Base-by-base conservation (phyloP, 2,888 invertebrate genomes). In the Alentia gelatinosa region DNA sequence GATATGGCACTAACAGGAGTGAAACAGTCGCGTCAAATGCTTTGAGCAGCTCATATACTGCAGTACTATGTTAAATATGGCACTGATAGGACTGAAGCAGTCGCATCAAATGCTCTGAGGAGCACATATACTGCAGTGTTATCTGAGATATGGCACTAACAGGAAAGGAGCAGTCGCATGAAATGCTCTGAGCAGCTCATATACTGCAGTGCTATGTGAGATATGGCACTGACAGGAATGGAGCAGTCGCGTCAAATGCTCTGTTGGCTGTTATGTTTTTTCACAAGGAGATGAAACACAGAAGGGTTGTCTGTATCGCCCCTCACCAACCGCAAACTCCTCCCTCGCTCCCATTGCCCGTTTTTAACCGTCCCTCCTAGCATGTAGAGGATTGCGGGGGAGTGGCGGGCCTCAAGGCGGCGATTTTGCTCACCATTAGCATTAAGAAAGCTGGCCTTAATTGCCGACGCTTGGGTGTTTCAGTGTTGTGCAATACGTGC, bases 401-500 rank as follows among this genome's bases (percentile, higher is more conserved):
- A 12, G 47, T 47, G 33, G 26, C 12, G 30, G 26, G 26, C 12
- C 33, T 1, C 26, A 33, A 26, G 26, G 30, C 12, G 26, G 74
- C 50, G 30, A 15, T 86, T 86, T 83, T 35, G 39, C 33, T 39
- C 19, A 39, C 83, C 83, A 39, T 83, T 83, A 83, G 83, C 83
- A 39, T 83, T 83, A 83, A 83, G 86, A 86, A 86, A 86, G 19
- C n/a, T 40, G 40, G 42, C 5, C 1, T 86, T 86, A 86, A 86
- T 86, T 86, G 86, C 40, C 47, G 86, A 33, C 30, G 86, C 47
- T 83, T 40, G 19, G 86, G 30, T 42, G 26, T 12, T 9, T 26
- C 86, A 12, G 47, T 26, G 86, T 42, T 86, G 86, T 86, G 86
- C 86, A 42, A 86, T 42, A 86, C 86, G 86, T 47, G 47, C 86